Percentiles rank a stretch among this genome's conserved stretches.
Conservation (phyloP, 2,888 invertebrate genomes). For the Coelogynopora nodosa region DNA sequence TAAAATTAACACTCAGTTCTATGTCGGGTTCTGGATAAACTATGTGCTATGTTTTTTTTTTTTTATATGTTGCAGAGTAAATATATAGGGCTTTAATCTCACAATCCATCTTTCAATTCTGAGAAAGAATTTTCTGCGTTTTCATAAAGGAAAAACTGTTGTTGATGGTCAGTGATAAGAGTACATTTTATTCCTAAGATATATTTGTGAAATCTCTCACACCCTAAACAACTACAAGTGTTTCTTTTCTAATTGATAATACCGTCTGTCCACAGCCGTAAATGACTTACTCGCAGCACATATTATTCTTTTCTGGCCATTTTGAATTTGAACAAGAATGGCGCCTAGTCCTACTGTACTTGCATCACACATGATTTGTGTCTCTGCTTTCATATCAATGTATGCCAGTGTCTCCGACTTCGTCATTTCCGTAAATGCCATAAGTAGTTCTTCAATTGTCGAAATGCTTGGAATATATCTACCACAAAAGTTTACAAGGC, state of each 20-base stretch:
- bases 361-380: conserved; percentile 34
- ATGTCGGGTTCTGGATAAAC: conserved; percentile 32
- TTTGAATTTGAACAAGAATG: conserved; percentile 26
- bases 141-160: conserved; percentile 37
- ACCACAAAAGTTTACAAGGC: conserved; percentile 35
- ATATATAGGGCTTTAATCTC: conserved; percentile 21
- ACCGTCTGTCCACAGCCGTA: conserved; percentile 35
- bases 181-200: conserved; percentile 42
- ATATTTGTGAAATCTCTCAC: conserved; percentile 45
- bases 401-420: conserved; percentile 39
- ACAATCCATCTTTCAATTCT: conserved; percentile 19
- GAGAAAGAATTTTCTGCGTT: not conserved
- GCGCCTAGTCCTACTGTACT: conserved; percentile 34
- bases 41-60: not conserved
- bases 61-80: not conserved
- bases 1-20: conserved; percentile 16
- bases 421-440: conserved; percentile 31
- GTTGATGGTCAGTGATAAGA: conserved; percentile 45
- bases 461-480: conserved; percentile 37
- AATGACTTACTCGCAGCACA: conserved; percentile 34
- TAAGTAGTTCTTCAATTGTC: conserved; percentile 33
- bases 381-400: conserved; percentile 33
- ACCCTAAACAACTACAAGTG: conserved; percentile 44
- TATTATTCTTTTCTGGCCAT: conserved; percentile 28
- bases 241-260: conserved; percentile 40